These are phyloP conservation scores for Poecilia velifera DNA, from an alignment of 2,797 vertebrate genomes.

Conservation along the genomic window DNA sequence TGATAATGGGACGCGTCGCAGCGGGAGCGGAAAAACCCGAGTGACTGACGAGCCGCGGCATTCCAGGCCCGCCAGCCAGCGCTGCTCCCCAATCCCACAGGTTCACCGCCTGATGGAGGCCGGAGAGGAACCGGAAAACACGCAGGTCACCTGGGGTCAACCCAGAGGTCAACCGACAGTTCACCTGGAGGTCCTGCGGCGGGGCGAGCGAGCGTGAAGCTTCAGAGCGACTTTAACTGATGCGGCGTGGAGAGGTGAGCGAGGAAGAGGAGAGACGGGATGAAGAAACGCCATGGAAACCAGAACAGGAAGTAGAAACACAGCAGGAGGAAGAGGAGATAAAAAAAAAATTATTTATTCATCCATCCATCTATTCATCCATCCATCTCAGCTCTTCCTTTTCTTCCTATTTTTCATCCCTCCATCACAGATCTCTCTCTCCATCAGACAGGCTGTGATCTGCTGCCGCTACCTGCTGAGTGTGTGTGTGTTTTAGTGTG, in stretches of 20 bases:
- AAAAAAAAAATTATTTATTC: neutral
- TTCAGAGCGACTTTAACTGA: no score
- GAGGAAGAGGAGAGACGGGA: no score
- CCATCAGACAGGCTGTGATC: conserved; percentile 62
- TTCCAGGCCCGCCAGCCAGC: conserved; percentile 62
- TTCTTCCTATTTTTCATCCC: conserved; percentile 23
- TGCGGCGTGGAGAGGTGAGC: no score
- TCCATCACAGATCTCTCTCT: conserved; percentile 34
- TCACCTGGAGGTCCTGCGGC: no score
- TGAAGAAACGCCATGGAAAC: no score
- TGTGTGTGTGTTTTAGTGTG: conserved; percentile 1
- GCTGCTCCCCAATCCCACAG: conserved; percentile 15
- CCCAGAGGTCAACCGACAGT: no score
- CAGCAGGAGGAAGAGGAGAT: neutral
- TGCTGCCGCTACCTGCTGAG: conserved; percentile 61
- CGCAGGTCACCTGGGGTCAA: no score
- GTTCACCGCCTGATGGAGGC: conserved; percentile 27
- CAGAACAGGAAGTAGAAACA: neutral
- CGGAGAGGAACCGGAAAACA: neutral
- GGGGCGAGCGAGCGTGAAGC: no score
- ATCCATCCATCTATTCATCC: conserved; percentile 45
- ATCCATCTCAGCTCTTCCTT: conserved; percentile 45
- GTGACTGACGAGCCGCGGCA: conserved; percentile 74
- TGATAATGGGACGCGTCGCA: conserved; percentile 85
- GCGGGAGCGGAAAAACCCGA: conserved; percentile 84